Evolutionary conservation across 2,888 invertebrate genomes (phyloP).

Genomic region (Spilarctia lutea): DNA sequence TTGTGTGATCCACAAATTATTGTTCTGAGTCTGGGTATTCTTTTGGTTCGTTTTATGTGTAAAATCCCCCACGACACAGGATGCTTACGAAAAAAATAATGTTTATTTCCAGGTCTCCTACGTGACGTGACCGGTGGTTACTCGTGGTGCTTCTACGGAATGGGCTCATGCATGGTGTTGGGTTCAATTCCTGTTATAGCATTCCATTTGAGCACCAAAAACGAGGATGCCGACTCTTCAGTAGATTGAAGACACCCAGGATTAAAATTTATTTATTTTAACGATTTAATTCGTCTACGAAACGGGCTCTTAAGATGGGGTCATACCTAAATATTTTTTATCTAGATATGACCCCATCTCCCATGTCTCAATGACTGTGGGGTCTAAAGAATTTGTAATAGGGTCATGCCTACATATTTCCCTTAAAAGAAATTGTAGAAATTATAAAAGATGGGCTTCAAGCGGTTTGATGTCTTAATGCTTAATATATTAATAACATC

Average conservation of each 20-base stretch:
- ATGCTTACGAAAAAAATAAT: not conserved
- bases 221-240: slow-evolving; percentile 75
- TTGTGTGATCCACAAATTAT: too few species aligned
- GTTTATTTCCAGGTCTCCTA: slow-evolving; percentile 81
- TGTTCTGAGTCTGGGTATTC: too few species aligned
- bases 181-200: slow-evolving; percentile 89
- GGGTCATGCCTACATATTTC: not conserved
- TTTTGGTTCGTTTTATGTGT: too few species aligned
- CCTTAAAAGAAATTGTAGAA: not conserved
- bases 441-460: not conserved
- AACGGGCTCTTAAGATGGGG: slow-evolving; percentile 10
- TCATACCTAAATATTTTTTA: not conserved
- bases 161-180: slow-evolving; percentile 92
- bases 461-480: slow-evolving; percentile 5
- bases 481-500: not conserved
- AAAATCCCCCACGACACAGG: too few species aligned
- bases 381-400: slow-evolving; percentile 14
- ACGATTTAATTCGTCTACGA: slow-evolving; percentile 9
- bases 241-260: slow-evolving; percentile 64
- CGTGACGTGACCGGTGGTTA: slow-evolving; percentile 91
- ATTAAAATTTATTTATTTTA: slow-evolving; percentile 10
- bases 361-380: slow-evolving; percentile 5
- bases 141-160: slow-evolving; percentile 90
- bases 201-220: slow-evolving; percentile 77
- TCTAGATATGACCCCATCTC: not conserved